Evolutionary conservation across 2,888 invertebrate genomes (phyloP), one percentile per base, ranked within the genome.

Genomic region (Cyrtodaria siliqua): DNA sequence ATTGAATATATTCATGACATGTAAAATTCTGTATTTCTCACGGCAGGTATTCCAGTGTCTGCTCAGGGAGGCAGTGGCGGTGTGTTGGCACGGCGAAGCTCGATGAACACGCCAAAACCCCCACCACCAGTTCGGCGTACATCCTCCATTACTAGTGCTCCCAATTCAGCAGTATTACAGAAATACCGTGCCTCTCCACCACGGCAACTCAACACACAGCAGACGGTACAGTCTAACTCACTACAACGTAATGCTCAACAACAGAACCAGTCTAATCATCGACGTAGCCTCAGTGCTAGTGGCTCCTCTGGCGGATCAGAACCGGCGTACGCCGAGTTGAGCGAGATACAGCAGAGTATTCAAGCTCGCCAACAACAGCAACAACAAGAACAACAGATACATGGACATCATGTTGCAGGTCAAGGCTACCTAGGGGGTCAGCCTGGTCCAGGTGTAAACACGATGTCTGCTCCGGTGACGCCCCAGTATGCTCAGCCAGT

Each of bases 81-180:
- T 6, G 47, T 76, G 82, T 57, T 86, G 18, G 79, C 82, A 18
- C 78, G 90, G n/a, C 76, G 89, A 8, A 79, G 83, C 61, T 87
- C 89, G 6, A 77, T 86, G 61, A 86, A 87, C 44, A 68, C 75
- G 16, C 71, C 83, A 0, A 91, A 90, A 64, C 92, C 92, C n/a
- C 90, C 91, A 0, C 91, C 92, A 16, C 92, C 92, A 2, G 89
- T 91, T 0, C 74, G 92, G 40, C 75, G 91, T 9, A 87, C 89
- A 2, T 89, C 91, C 9, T 91, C 91, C n/a, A 88, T 91, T 18
- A 86, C 87, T 12, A 83, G 84, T 27, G 82, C 82, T 23, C 71
- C 84, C 4, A 82, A 87, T n/a, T 83, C 88, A 1, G 59, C 83
- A 53, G 81, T 84, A 38, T 60, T 85, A 20, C 86, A 85, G 70